phyloP scores from a whole-genome alignment of 2,113 vertebrate species.

The Columba janthina region DNA sequence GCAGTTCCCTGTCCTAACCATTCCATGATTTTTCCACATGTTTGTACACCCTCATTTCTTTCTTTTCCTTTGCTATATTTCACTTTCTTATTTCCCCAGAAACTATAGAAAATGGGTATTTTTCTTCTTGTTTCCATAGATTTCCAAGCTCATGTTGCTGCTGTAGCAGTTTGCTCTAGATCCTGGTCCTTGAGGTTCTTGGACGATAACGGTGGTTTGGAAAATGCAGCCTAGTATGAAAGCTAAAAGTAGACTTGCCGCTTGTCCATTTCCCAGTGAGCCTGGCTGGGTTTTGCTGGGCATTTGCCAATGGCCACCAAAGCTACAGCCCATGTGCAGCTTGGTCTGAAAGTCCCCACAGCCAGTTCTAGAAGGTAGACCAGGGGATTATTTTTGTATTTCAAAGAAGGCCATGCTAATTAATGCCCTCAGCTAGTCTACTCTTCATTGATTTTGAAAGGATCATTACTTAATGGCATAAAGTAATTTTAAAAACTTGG shows the following conservation, averaged over 20 bases:
- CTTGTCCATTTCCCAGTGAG: background rate
- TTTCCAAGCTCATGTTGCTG: background rate
- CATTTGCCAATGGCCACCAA: background rate
- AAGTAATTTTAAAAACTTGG: background rate
- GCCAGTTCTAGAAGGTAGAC: background rate
- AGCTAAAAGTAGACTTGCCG: background rate
- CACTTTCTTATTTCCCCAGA: background rate
- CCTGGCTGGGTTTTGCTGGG: background rate
- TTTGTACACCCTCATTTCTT: background rate
- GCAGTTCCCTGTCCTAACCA: too few relatives aligned
- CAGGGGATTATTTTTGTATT: background rate
- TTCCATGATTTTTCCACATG: background rate
- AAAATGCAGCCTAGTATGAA: background rate
- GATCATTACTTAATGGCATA: slow-evolving; percentile 14
- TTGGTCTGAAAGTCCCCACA: background rate
- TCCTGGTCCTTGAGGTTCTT: background rate
- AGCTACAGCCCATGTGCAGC: background rate
- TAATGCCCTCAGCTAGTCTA: slow-evolving; percentile 17
- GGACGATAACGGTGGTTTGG: background rate
- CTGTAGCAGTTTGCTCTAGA: background rate
- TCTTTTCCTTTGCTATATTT: background rate
- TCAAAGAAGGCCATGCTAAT: background rate
- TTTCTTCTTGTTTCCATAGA: background rate
- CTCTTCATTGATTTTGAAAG: slow-evolving; percentile 29
- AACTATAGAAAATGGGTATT: background rate